phyloP scores from a whole-genome alignment of 2,113 vertebrate species.

The Nesogale talazaci region DNA sequence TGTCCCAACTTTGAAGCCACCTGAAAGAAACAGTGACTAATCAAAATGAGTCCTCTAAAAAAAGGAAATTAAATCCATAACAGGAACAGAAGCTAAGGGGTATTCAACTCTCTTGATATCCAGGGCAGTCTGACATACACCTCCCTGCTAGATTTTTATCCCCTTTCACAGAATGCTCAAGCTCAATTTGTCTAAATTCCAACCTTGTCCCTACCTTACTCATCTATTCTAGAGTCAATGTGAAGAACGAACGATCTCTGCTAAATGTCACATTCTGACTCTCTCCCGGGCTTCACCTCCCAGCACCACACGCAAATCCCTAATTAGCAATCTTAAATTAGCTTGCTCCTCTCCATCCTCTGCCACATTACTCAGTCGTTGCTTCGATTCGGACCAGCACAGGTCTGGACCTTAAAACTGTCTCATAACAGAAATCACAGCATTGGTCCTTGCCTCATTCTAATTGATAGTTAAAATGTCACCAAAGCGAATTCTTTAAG shows the following conservation, averaged over 20 bases:
- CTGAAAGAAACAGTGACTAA: slow-evolving; percentile 5
- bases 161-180: slow-evolving; percentile 6
- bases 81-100: not conserved
- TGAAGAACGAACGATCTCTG: not conserved
- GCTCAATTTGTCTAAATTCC: slow-evolving; percentile 19
- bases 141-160: not conserved
- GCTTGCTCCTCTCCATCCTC: not conserved
- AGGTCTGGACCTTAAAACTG: not conserved
- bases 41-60: slow-evolving; percentile 1
- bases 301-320: not conserved
- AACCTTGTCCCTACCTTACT: slow-evolving; percentile 3
- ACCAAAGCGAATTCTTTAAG: slow-evolving; percentile 29
- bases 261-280: not conserved
- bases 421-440: not conserved
- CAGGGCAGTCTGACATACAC: not conserved
- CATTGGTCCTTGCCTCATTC: slow-evolving; percentile 23
- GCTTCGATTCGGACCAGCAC: not conserved
- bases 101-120: not conserved
- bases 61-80: not conserved
- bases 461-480: slow-evolving; percentile 14
- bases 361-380: not conserved
- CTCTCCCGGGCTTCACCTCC: not conserved
- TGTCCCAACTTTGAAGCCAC: not conserved
- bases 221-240: not conserved
- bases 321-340: slow-evolving; percentile 16